A percentile compares a stretch with the other conserved stretches of the same genome.
phyloP scores from a whole-genome alignment of 37 sponge, comb jelly and placozoan species.

The Cladorhizidae sp. region DNA sequence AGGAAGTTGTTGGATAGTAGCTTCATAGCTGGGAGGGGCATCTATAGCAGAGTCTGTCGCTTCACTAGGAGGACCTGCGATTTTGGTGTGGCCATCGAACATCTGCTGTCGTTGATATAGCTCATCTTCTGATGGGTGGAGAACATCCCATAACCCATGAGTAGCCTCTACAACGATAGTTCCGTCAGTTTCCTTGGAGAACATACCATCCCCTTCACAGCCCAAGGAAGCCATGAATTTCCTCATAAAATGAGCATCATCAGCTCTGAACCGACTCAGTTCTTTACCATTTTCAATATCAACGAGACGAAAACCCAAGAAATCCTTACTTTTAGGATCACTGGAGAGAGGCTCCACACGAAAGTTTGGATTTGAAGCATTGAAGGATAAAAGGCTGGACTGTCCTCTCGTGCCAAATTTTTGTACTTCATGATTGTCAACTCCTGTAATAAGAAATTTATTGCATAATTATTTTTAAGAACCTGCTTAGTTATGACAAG shows the following conservation, averaged over 20 bases:
- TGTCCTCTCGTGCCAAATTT: slow-evolving; percentile 12
- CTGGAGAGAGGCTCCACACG: slow-evolving; percentile 42
- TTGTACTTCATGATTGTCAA: slow-evolving; percentile 3
- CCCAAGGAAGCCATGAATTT: slow-evolving; percentile 76
- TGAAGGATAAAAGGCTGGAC: slow-evolving; percentile 24
- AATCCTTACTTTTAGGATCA: slow-evolving; percentile 66
- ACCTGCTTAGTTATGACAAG: no score
- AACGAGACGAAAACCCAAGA: slow-evolving; percentile 53
- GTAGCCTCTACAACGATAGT: slow-evolving; percentile 57
- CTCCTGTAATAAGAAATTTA: slow-evolving; percentile 41
- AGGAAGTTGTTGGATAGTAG: slow-evolving; percentile 62
- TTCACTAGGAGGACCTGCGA: background rate
- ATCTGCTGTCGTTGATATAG: slow-evolving; percentile 39
- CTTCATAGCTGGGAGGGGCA: slow-evolving; percentile 61
- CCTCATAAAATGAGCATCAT: slow-evolving; percentile 53
- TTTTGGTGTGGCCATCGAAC: slow-evolving; percentile 16
- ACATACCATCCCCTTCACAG: slow-evolving; percentile 32
- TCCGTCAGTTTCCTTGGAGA: slow-evolving; percentile 41
- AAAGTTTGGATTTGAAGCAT: slow-evolving; percentile 40
- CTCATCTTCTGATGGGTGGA: slow-evolving; percentile 73
- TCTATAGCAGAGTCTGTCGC: slow-evolving; percentile 5
- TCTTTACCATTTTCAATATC: slow-evolving; percentile 27
- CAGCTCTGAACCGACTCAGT: slow-evolving; percentile 43
- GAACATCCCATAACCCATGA: slow-evolving; percentile 67
- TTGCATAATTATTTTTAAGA: no score